Conservation (phyloP, 2,888 invertebrate genomes). For the Scaptomyza flava region DNA sequence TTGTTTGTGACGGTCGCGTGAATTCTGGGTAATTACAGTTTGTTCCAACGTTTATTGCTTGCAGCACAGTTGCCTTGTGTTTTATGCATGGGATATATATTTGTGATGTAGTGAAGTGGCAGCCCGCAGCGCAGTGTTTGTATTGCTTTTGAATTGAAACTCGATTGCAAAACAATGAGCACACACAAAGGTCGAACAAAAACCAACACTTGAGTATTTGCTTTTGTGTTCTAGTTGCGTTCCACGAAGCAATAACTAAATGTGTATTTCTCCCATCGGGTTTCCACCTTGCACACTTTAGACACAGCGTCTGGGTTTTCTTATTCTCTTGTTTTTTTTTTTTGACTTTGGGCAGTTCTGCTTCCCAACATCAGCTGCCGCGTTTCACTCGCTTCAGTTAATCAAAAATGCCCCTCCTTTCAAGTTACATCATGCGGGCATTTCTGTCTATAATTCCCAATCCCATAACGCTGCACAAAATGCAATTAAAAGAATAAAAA, state of each 20-base stretch:
- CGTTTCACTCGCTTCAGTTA: slow-evolving; percentile 17
- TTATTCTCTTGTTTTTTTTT: neutral
- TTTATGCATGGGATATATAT: slow-evolving; percentile 3
- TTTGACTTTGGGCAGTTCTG: neutral
- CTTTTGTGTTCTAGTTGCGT: slow-evolving; percentile 63
- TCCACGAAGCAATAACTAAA: slow-evolving; percentile 73
- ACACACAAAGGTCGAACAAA: slow-evolving; percentile 17
- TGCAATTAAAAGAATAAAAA: slow-evolving; percentile 60
- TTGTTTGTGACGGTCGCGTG: slow-evolving; percentile 54
- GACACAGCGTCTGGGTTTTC: slow-evolving; percentile 31
- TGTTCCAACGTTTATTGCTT: slow-evolving; percentile 3
- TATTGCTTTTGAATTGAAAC: slow-evolving; percentile 77
- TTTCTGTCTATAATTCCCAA: slow-evolving; percentile 58
- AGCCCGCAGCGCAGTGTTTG: slow-evolving; percentile 74
- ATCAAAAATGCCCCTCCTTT: slow-evolving; percentile 30
- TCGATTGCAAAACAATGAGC: slow-evolving; percentile 74
- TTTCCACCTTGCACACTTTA: slow-evolving; percentile 60
- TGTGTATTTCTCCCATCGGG: slow-evolving; percentile 23
- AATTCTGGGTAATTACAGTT: slow-evolving; percentile 72
- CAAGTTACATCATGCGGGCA: slow-evolving; percentile 56
- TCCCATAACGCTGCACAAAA: slow-evolving; percentile 39
- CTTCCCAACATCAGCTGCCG: slow-evolving; percentile 1
- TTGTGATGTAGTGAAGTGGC: slow-evolving; percentile 59
- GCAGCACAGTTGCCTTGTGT: slow-evolving; percentile 14
- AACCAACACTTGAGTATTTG: slow-evolving; percentile 44